These are phyloP conservation scores for Orthochromis indermauri DNA, from an alignment of 2,113 vertebrate species.

Conservation along the genomic window DNA sequence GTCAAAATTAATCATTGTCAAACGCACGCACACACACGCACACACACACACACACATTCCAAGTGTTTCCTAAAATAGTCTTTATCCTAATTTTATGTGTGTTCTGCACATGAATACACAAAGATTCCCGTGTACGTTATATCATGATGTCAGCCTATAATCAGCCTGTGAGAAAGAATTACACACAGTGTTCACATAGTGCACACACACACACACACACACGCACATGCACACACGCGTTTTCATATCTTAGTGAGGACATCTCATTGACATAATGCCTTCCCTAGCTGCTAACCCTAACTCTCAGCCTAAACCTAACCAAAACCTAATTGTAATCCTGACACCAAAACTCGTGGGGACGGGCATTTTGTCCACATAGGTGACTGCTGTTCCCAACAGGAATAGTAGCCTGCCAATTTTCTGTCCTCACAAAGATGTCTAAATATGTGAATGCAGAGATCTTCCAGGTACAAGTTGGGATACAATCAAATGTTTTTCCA, in stretches of 20 bases:
- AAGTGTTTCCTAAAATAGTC: neutral
- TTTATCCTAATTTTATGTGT: neutral
- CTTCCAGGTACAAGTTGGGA: neutral
- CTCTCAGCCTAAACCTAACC: neutral
- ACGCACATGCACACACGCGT: neutral
- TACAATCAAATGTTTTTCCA: neutral
- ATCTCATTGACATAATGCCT: neutral
- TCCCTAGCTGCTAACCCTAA: neutral
- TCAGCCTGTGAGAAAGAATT: neutral
- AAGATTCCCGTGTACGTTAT: neutral
- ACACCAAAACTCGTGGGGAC: neutral
- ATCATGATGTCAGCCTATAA: neutral
- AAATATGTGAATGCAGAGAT: neutral
- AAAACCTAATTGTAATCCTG: neutral
- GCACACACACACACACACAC: neutral
- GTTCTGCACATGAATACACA: neutral
- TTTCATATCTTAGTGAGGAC: neutral
- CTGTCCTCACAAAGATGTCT: neutral
- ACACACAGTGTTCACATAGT: neutral
- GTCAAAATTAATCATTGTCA: conserved; percentile 26
- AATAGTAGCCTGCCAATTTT: neutral
- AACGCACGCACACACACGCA: neutral
- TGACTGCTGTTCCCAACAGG: neutral
- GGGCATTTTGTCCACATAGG: neutral
- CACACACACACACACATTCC: neutral